Evolutionary conservation across 1,140 invertebrate genomes (phyloP).

Genomic region (Globodera ellingtonae): DNA sequence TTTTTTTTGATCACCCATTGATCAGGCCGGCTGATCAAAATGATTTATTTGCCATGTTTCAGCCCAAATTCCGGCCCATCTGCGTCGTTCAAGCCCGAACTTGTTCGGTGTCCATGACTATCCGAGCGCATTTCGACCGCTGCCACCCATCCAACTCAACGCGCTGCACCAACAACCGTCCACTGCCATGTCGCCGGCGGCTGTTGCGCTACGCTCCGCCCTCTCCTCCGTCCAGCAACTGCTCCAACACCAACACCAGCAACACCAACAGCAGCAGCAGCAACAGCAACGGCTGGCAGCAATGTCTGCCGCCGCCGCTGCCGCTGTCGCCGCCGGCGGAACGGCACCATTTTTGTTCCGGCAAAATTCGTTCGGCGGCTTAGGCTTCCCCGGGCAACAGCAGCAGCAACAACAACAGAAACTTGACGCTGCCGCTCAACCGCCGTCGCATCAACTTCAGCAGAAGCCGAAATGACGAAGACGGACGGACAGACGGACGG

Average conservation of each 20-base stretch:
- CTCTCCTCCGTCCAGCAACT: constrained; percentile 26
- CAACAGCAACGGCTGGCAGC: constrained; percentile 5
- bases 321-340: not conserved
- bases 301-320: not conserved
- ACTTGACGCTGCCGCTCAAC: not conserved
- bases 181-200: constrained; percentile 19
- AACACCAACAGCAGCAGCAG: not conserved
- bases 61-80: constrained; percentile 39
- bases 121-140: constrained; percentile 30
- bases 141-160: not conserved
- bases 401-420: not conserved
- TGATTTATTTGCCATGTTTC: not conserved
- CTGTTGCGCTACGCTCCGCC: constrained; percentile 31
- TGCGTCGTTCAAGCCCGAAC: constrained; percentile 44
- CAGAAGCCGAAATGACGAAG: too few relatives aligned
- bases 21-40: not conserved
- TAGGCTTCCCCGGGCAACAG: constrained; percentile 39
- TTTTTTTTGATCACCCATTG: not conserved
- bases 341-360: constrained; percentile 35
- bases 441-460: too few relatives aligned
- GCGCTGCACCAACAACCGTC: not conserved
- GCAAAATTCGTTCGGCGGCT: constrained; percentile 46
- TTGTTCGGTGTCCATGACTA: constrained; percentile 26
- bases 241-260: constrained; percentile 24
- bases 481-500: too few relatives aligned